Evolutionary conservation across 2,888 invertebrate species (phyloP), one percentile per base, ranked within the genome.

Genomic region (Drosophila dives): DNA sequence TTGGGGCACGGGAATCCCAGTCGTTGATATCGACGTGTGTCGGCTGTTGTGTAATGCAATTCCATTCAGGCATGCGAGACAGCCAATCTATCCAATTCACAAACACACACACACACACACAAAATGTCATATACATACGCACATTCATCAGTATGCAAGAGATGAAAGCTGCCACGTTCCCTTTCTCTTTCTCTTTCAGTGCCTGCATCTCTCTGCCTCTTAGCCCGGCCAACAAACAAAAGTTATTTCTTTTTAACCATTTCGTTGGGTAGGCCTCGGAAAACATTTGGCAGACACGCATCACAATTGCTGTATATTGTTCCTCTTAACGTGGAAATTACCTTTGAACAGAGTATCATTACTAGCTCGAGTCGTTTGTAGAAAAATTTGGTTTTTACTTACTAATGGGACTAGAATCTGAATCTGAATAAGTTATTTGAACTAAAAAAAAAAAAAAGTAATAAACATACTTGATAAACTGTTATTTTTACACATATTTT

Each of bases 41-140:
- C 64, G 82, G 58, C 79, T 75, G 75, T 76, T 82, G 85, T 83
- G 74, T 86, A 89, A 85, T 89, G 90, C 85, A 84, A 86, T 89
- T 88, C 79, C 89, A 88, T 88, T 85, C 88, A 89, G 87, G 81
- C 89, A 86, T 84, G 71, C 89, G 84, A 85, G 84, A 85, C 84
- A 89, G 89, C 79, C 89, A 89, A 85, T 85, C 84, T 84, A 86
- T 86, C 89, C 84, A 83, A 83, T 82, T 82, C 88, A 66, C 66
- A 70, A 38, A 58, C 66, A 81, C 60, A 66, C 40, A 58, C 51
- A 48, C 49, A 56, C 40, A 55, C 59, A 68, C 66, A 45, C 45
- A 64, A 49, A 49, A 64, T 33, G 20, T 33, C 40, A n/a, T 3
- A 26, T 48, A 64, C 62, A 60, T 55, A 72, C 73, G 71, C 74